Conservation (phyloP, 2,113 vertebrate species). For the Xiphias gladius region DNA sequence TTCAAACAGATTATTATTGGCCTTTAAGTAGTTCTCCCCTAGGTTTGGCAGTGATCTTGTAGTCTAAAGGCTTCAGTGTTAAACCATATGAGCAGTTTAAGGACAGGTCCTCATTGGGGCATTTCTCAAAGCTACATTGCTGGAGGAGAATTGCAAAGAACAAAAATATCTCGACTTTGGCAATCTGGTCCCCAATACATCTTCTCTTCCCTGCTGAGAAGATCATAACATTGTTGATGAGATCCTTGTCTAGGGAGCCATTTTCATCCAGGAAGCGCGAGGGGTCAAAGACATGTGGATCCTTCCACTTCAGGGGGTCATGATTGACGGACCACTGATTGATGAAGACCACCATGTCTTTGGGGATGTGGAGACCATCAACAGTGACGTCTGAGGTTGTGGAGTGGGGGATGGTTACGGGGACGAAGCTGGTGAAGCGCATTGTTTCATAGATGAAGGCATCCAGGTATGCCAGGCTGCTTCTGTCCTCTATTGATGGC, state of each 20-base stretch:
- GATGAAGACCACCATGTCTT: slow-evolving; percentile 89
- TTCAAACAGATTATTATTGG: slow-evolving; percentile 24
- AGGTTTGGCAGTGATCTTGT: slow-evolving; percentile 79
- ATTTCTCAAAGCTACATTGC: slow-evolving; percentile 85
- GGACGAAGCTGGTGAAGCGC: slow-evolving; percentile 90
- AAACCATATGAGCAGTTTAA: slow-evolving; percentile 86
- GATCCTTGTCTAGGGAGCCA: slow-evolving; percentile 82
- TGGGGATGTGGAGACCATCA: slow-evolving; percentile 85
- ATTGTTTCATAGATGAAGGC: slow-evolving; percentile 89
- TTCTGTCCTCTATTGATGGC: slow-evolving; percentile 82
- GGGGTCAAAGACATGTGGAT: slow-evolving; percentile 88
- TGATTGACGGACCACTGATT: slow-evolving; percentile 93
- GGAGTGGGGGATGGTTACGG: slow-evolving; percentile 90
- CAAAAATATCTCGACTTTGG: slow-evolving; percentile 88
- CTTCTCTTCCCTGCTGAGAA: slow-evolving; percentile 88
- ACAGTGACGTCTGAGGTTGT: slow-evolving; percentile 87
- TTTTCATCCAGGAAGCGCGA: slow-evolving; percentile 83
- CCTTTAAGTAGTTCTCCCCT: slow-evolving; percentile 65
- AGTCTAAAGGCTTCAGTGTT: slow-evolving; percentile 84
- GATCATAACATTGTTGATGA: slow-evolving; percentile 85
- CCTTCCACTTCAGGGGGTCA: slow-evolving; percentile 84
- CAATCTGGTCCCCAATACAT: slow-evolving; percentile 88
- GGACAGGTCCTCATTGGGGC: slow-evolving; percentile 76
- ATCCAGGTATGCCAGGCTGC: slow-evolving; percentile 81
- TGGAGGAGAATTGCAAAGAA: slow-evolving; percentile 87